Percentiles rank a stretch among this genome's conserved stretches.
Conservation (phyloP, 2,888 invertebrate genomes). For the Lochmaea capreae region DNA sequence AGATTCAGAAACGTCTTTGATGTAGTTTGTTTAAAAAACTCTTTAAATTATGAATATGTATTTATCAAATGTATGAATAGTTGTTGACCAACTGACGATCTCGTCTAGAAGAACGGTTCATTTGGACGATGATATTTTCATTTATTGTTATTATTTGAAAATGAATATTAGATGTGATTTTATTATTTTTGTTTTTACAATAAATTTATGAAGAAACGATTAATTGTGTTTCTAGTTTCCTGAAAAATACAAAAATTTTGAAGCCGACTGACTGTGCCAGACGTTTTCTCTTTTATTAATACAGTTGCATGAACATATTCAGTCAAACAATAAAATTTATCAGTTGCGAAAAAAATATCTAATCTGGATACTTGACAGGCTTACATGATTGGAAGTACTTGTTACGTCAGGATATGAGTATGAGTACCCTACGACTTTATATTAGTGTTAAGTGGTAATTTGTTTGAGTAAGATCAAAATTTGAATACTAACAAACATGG, state of each 20-base stretch:
- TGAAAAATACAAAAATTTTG: too few species aligned
- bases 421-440: neutral
- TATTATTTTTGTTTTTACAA: neutral
- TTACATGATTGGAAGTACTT: neutral
- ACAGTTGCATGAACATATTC: too few species aligned
- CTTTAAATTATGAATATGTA: neutral
- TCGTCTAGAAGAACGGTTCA: neutral
- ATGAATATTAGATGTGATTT: neutral
- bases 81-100: neutral
- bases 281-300: too few species aligned
- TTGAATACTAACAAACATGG: neutral
- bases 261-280: too few species aligned
- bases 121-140: too few species aligned
- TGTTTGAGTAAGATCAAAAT: neutral
- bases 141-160: neutral
- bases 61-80: neutral
- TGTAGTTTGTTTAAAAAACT: too few species aligned
- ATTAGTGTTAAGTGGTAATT: neutral
- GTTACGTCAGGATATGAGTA: neutral
- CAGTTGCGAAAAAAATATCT: neutral
- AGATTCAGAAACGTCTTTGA: too few species aligned
- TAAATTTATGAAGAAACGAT: neutral
- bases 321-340: slow-evolving; percentile 3
- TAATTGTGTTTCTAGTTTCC: neutral
- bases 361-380: neutral